A percentile compares a stretch with the other conserved stretches of the same genome.
Conservation (phyloP, 2,113 vertebrate species). For the Muntiacus reevesi region DNA sequence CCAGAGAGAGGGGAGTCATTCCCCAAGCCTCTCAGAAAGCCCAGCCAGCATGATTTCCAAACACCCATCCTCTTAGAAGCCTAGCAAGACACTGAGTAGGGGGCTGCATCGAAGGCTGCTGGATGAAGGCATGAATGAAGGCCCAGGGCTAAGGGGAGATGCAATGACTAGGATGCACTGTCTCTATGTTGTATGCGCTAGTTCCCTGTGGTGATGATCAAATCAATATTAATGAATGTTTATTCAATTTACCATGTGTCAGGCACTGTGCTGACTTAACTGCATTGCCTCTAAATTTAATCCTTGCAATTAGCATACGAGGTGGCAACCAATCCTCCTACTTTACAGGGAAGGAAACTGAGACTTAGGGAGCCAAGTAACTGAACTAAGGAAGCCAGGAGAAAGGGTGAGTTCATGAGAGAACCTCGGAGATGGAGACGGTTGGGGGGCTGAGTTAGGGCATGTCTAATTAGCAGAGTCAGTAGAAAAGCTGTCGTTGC, state of each 20-base stretch:
- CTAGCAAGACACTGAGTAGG: neutral
- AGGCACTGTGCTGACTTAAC: neutral
- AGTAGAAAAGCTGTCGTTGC: neutral
- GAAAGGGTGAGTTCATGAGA: neutral
- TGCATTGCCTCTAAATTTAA: neutral
- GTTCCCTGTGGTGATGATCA: neutral
- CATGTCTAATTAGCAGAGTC: neutral
- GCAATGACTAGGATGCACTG: accelerated
- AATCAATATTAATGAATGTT: neutral
- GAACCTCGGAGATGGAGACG: neutral
- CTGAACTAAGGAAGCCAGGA: neutral
- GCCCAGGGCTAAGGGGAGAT: neutral
- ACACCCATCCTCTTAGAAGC: neutral
- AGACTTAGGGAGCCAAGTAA: neutral
- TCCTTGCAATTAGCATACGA: neutral
- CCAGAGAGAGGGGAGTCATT: neutral
- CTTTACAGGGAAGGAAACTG: neutral
- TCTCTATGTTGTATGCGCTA: accelerated
- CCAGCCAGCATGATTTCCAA: neutral
- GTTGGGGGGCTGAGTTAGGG: no score
- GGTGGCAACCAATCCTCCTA: neutral
- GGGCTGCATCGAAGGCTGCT: neutral
- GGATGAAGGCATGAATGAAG: neutral
- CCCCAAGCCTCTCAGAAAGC: neutral
- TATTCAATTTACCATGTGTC: neutral